phyloP scores from a whole-genome alignment of 1,140 invertebrate genomes.

The Fopius arisanus region DNA sequence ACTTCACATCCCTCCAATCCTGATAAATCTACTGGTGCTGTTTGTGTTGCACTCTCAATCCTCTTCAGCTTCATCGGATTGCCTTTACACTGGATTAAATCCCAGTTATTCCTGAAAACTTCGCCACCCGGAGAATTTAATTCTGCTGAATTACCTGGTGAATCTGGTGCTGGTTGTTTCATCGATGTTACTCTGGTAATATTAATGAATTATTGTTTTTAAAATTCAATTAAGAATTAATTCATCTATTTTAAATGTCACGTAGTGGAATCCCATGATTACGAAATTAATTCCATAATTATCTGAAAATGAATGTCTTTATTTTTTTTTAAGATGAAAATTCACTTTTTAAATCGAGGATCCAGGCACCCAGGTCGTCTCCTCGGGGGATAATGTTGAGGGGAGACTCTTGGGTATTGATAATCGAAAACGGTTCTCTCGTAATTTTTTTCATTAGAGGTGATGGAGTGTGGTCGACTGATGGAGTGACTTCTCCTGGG shows the following conservation, averaged over 20 bases:
- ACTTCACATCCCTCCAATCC: background rate
- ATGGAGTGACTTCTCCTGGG: constrained; percentile 45
- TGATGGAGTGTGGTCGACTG: background rate
- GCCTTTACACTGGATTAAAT: constrained; percentile 38
- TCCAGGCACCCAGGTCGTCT: constrained; percentile 41
- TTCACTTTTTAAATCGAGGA: constrained; percentile 48
- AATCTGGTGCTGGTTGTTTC: constrained; percentile 36
- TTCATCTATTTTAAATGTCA: too few relatives aligned
- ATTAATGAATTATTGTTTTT: background rate
- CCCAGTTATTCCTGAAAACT: constrained; percentile 22
- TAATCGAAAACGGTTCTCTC: background rate
- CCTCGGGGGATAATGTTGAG: constrained; percentile 23
- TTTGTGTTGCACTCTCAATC: constrained; percentile 35
- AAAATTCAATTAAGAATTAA: too few relatives aligned
- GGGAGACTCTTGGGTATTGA: constrained; percentile 13
- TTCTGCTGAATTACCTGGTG: constrained; percentile 22
- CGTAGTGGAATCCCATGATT: too few relatives aligned
- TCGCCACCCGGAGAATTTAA: background rate
- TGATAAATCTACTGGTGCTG: background rate
- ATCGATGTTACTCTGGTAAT: constrained; percentile 34
- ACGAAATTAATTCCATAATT: constrained; percentile 9
- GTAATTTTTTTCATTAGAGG: constrained; percentile 3
- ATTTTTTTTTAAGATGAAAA: constrained; percentile 1
- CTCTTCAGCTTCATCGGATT: constrained; percentile 38
- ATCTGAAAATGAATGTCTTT: constrained; percentile 4